phyloP scores from a whole-genome alignment of 2,113 vertebrate genomes.

The Hypocryptadius cinnamomeus region DNA sequence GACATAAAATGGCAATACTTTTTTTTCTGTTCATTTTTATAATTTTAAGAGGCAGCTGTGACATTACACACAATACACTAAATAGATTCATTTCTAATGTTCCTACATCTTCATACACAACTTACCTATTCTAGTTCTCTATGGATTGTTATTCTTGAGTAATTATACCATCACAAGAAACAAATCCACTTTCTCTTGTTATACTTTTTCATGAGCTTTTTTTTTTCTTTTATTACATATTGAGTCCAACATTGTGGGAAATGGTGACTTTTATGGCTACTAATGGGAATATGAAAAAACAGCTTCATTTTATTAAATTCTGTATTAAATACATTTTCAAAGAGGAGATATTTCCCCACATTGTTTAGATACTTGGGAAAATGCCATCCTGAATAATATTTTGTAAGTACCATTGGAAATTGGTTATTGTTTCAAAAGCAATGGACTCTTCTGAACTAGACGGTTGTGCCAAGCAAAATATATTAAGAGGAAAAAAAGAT shows the following conservation, averaged over 20 bases:
- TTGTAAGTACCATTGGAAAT: neutral
- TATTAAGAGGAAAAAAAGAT: neutral
- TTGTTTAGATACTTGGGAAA: neutral
- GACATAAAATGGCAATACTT: neutral
- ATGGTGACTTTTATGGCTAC: neutral
- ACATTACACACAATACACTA: neutral
- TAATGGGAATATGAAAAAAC: neutral
- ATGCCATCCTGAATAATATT: neutral
- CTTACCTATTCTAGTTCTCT: neutral
- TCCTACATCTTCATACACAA: neutral
- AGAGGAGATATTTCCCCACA: neutral
- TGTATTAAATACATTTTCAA: neutral
- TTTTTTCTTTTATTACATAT: neutral
- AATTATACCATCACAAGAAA: neutral
- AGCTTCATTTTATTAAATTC: neutral
- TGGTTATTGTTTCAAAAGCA: neutral
- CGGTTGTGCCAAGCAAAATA: neutral
- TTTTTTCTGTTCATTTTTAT: neutral
- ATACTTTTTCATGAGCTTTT: neutral
- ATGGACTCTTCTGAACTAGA: neutral
- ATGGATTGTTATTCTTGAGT: neutral
- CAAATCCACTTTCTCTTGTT: neutral
- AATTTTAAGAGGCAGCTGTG: neutral
- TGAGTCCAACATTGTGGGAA: neutral
- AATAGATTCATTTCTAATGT: neutral